Conservation (phyloP, 2,888 invertebrate species). For the Orthonychiurus folsomi region DNA sequence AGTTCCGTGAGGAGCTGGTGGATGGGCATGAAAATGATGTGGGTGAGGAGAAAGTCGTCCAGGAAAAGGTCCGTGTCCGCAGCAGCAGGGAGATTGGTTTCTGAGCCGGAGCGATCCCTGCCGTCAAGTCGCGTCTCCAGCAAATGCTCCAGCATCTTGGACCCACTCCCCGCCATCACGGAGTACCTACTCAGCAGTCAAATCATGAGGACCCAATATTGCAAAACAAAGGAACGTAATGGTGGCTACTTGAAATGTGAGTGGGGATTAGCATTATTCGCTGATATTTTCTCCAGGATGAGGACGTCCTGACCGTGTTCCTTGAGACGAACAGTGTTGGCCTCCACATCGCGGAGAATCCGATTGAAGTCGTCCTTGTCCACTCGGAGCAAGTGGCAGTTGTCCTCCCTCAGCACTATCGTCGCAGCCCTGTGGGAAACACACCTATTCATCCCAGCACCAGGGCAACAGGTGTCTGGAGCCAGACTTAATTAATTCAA, state of each 20-base stretch:
- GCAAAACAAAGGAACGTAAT: too few relatives aligned
- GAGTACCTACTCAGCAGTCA: slow-evolving; percentile 63
- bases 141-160: slow-evolving; percentile 77
- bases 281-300: slow-evolving; percentile 63
- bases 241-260: slow-evolving; percentile 63
- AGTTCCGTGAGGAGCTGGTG: slow-evolving; percentile 63
- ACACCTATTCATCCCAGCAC: too few relatives aligned
- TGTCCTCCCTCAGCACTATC: slow-evolving; percentile 68
- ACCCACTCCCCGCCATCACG: slow-evolving; percentile 76
- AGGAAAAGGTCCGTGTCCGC: slow-evolving; percentile 61
- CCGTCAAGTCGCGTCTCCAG: slow-evolving; percentile 67
- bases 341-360: slow-evolving; percentile 71
- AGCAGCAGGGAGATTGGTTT: slow-evolving; percentile 8
- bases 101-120: slow-evolving; percentile 44
- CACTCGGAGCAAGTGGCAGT: slow-evolving; percentile 71
- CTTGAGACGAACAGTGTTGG: slow-evolving; percentile 72
- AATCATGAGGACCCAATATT: too few relatives aligned
- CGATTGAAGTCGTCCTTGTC: slow-evolving; percentile 79
- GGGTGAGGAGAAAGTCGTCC: slow-evolving; percentile 72
- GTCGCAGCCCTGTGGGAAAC: slow-evolving; percentile 60
- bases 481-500: too few relatives aligned
- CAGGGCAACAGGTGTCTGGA: too few relatives aligned
- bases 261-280: slow-evolving; percentile 43
- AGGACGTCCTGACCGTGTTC: slow-evolving; percentile 76
- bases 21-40: slow-evolving; percentile 72